Base-by-base conservation (phyloP, 1,140 invertebrate species). In the Euwallacea similis region DNA sequence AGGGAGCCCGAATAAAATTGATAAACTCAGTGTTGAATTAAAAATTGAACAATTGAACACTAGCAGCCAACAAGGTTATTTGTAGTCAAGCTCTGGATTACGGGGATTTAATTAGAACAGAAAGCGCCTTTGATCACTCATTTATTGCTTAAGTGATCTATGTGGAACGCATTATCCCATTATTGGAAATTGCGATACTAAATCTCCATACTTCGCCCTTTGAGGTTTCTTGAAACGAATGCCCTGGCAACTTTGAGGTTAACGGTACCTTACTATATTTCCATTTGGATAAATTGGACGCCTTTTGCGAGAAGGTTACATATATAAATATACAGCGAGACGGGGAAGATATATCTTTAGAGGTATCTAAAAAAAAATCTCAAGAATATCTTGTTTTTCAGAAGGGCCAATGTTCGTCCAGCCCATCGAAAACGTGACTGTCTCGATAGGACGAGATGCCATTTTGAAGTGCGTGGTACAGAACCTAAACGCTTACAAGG, bases 401-500 rank as follows among this genome's bases (percentile, higher is more conserved):
- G 87, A 88, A 84, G 88, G 90, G 82, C 93, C 93, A 7, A 90
- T 91, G 76, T 96, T 95, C 82, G 91, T 87, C 74, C 90, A 88
- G 76, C 89, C 92, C 73, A 94, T 95, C 77, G 84, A 86, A 71
- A 95, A 95, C 83, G 89, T 92, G 73, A 95, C 93, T 50, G 89
- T 90, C 21, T 87, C 93, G 7, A 87, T 94, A 53, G 93, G 93
- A 61, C 85, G 93, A 74, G 93, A 95, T 81, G 94, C 92, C 0
- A 88, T 90, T 54, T 85, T 96, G 33, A 87, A 90, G 16, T 96
- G 93, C 76, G 85, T 91, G 33, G 93, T 95, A 7, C 88, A 94
- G 79, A 92, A 94, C 80, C 84, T 95, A 59, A 91, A 88, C 41
- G 85, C 87, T 3, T 95, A 91, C 82, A 95, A 94, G 90, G 93